A percentile compares a stretch with the other conserved stretches of the same genome.
Conservation (phyloP, 1,140 invertebrate species). For the Pseudomyrmex pallidus region DNA sequence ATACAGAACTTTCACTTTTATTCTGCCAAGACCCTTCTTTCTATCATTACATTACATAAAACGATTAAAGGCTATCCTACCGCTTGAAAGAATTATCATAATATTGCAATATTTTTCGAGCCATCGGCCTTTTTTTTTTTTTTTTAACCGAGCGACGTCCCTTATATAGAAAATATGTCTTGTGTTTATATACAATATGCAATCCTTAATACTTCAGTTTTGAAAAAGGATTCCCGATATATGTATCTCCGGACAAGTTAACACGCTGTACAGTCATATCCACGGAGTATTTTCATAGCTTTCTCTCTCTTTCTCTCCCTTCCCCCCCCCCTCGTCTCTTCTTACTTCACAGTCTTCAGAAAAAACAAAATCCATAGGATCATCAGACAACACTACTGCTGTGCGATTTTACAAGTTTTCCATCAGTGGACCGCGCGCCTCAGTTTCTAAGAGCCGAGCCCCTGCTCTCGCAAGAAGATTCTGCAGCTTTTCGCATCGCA, state of each 20-base stretch:
- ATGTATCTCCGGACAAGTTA: conserved; percentile 82
- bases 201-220: conserved; percentile 83
- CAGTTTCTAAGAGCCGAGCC: conserved; percentile 14
- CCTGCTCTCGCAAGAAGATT: conserved; percentile 28
- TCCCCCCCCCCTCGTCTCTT: conserved; percentile 29
- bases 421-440: background rate
- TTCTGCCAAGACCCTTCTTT: conserved; percentile 84
- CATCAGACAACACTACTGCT: conserved; percentile 31
- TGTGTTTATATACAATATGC: conserved; percentile 86
- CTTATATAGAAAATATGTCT: conserved; percentile 86
- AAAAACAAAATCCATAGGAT: conserved; percentile 45
- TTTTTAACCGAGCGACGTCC: conserved; percentile 79
- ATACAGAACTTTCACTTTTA: conserved; percentile 86
- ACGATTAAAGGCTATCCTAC: conserved; percentile 86
- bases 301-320: conserved; percentile 40
- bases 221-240: conserved; percentile 83
- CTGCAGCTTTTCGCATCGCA: conserved; percentile 41
- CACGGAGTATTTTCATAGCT: conserved; percentile 78
- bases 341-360: conserved; percentile 19
- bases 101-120: conserved; percentile 86
- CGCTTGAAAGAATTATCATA: conserved; percentile 86
- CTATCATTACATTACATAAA: conserved; percentile 86
- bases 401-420: conserved; percentile 49
- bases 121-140: conserved; percentile 77
- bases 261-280: conserved; percentile 84